Conservation (phyloP, 2,797 vertebrate species). For the Aplochiton taeniatus region DNA sequence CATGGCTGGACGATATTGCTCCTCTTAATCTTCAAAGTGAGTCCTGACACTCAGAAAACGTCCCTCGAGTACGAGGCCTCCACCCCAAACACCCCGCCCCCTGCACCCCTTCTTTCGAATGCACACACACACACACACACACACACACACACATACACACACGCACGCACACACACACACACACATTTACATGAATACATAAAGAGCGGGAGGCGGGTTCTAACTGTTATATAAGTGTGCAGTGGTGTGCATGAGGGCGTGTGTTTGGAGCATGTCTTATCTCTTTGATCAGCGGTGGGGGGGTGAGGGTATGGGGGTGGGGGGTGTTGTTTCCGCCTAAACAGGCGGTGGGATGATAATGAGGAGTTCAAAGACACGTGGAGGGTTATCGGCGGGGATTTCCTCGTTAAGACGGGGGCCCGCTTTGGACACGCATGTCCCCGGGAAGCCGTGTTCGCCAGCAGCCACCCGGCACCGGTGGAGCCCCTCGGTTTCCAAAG, state of each 20-base stretch:
- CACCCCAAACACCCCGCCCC: conserved; percentile 14
- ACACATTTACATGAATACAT: conserved; percentile 20
- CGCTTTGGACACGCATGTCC: conserved; percentile 46
- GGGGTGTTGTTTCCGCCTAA: conserved; percentile 31
- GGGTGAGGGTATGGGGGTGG: background rate
- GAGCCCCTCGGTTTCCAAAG: too few species aligned
- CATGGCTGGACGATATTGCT: conserved; percentile 31
- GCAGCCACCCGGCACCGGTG: background rate
- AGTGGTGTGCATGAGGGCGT: conserved; percentile 35
- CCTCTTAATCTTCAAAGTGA: conserved; percentile 70
- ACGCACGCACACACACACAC: conserved; percentile 5
- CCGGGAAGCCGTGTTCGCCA: conserved; percentile 14
- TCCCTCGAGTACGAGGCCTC: conserved; percentile 29
- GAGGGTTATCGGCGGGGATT: conserved; percentile 46
- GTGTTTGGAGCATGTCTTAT: conserved; percentile 33
- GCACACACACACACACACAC: conserved; percentile 18
- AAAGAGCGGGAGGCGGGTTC: conserved; percentile 26
- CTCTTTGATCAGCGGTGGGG: conserved; percentile 49
- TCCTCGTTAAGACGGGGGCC: conserved; percentile 37
- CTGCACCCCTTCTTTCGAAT: conserved; percentile 24
- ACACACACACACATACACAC: conserved; percentile 9
- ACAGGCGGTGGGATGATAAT: conserved; percentile 44
- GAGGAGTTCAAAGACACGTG: conserved; percentile 46
- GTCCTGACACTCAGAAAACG: conserved; percentile 53
- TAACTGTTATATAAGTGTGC: conserved; percentile 55